phyloP scores from a whole-genome alignment of 2,888 invertebrate species.

The Orgyia antiqua region DNA sequence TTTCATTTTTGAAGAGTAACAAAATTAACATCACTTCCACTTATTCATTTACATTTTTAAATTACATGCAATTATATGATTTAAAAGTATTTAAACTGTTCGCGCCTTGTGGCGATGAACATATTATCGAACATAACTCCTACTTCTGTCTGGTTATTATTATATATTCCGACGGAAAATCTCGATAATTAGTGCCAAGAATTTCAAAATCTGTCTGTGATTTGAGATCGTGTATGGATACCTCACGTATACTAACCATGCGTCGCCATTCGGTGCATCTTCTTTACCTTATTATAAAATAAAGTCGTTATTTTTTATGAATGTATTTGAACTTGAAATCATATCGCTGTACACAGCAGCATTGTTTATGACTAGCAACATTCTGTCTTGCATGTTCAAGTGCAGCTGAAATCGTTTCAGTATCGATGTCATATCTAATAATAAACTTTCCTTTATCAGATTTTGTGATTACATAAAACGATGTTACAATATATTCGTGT shows the following conservation, averaged over 20 bases:
- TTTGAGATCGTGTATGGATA: no score
- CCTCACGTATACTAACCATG: no score
- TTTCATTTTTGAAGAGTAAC: no score
- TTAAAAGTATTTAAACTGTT: not conserved
- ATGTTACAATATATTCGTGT: no score
- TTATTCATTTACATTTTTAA: no score
- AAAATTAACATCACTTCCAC: no score
- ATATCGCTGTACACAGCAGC: slow-evolving; percentile 38
- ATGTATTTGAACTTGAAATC: no score
- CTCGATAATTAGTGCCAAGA: slow-evolving; percentile 5
- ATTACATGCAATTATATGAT: no score
- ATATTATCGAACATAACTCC: not conserved
- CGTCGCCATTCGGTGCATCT: no score
- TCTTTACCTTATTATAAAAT: no score
- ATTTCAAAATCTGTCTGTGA: no score
- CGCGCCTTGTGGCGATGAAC: not conserved
- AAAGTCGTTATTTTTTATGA: no score
- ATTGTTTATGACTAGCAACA: slow-evolving; percentile 46
- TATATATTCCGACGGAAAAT: not conserved
- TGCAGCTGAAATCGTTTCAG: slow-evolving; percentile 21
- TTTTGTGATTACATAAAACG: slow-evolving; percentile 6
- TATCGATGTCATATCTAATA: slow-evolving; percentile 12
- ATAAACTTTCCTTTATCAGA: slow-evolving; percentile 4
- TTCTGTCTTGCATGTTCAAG: slow-evolving; percentile 34
- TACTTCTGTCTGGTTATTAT: not conserved